These are phyloP conservation scores for Molorchus minor DNA, from an alignment of 2,888 invertebrate species.

Conservation along the genomic window DNA sequence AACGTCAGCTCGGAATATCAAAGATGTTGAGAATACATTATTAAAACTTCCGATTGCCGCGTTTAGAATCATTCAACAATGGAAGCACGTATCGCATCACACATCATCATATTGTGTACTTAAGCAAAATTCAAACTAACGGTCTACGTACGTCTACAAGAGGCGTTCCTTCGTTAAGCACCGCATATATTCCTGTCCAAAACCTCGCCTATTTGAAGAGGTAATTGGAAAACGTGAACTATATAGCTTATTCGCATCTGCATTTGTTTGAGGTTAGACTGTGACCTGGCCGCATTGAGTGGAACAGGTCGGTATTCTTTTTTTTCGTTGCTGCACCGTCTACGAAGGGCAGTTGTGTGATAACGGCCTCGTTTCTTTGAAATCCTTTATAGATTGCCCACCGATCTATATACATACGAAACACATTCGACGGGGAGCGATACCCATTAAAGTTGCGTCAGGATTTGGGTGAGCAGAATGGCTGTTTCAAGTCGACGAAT, in stretches of 20 bases:
- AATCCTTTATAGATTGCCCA: conserved; percentile 58
- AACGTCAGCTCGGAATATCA: no score
- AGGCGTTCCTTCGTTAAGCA: conserved; percentile 14
- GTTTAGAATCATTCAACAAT: no score
- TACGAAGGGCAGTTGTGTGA: conserved; percentile 50
- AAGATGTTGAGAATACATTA: no score
- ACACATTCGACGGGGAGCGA: conserved; percentile 25
- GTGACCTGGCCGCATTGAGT: conserved; percentile 32
- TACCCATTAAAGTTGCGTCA: conserved; percentile 20
- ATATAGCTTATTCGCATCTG: conserved; percentile 54
- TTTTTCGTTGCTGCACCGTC: conserved; percentile 43
- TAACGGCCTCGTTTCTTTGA: conserved; percentile 59
- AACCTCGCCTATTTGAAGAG: conserved; percentile 37
- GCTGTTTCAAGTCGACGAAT: no score
- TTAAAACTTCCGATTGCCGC: no score
- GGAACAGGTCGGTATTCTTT: conserved; percentile 2
- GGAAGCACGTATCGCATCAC: not conserved
- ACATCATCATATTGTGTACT: not conserved
- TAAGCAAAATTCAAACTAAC: not conserved
- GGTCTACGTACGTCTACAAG: conserved; percentile 5
- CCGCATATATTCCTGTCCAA: conserved; percentile 17
- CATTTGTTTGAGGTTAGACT: conserved; percentile 55
- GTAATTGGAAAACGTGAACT: conserved; percentile 55
- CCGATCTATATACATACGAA: conserved; percentile 52
- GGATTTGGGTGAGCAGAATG: no score